Conservation (phyloP, 2,888 invertebrate species). For the Drosophila pseudotalamancana region DNA sequence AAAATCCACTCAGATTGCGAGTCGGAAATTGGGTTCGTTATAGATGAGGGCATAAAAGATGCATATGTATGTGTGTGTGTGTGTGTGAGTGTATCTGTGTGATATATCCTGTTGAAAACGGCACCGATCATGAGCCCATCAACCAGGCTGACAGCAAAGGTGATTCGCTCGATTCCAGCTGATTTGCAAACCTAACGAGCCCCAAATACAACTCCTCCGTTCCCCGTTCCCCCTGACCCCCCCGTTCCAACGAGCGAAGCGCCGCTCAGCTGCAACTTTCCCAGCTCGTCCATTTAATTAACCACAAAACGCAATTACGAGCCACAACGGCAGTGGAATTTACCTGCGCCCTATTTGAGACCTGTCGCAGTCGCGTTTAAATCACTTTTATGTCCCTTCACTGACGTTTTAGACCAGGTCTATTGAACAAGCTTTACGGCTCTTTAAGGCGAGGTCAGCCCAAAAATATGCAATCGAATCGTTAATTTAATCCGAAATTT, state of each 20-base stretch:
- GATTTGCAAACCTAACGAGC: constrained; percentile 22
- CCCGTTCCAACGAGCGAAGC: too few species aligned
- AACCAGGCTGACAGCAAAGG: constrained; percentile 9
- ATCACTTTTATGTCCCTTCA: constrained; percentile 28
- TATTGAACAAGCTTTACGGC: constrained; percentile 1
- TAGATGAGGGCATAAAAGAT: constrained; percentile 40
- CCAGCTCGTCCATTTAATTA: constrained; percentile 43
- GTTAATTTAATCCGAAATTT: too few species aligned
- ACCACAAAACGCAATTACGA: constrained; percentile 25
- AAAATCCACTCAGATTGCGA: constrained; percentile 7
- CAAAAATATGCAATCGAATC: constrained; percentile 10
- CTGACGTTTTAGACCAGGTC: constrained; percentile 30
- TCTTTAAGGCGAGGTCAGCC: background rate
- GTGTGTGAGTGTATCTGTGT: background rate
- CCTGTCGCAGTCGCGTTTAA: constrained; percentile 33
- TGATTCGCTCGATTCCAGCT: constrained; percentile 8
- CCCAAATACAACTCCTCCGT: constrained; percentile 5
- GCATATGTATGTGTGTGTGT: background rate
- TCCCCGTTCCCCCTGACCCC: too few species aligned
- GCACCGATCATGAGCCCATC: constrained; percentile 30
- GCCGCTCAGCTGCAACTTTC: constrained; percentile 36
- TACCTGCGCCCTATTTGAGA: constrained; percentile 5
- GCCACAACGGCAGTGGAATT: background rate
- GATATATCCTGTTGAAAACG: constrained; percentile 36
- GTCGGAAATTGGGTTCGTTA: constrained; percentile 51